A percentile compares a stretch with the other conserved stretches of the same genome.
These are phyloP conservation scores for Macrosiphum euphorbiae DNA, from an alignment of 2,888 invertebrate species.

Conservation along the genomic window DNA sequence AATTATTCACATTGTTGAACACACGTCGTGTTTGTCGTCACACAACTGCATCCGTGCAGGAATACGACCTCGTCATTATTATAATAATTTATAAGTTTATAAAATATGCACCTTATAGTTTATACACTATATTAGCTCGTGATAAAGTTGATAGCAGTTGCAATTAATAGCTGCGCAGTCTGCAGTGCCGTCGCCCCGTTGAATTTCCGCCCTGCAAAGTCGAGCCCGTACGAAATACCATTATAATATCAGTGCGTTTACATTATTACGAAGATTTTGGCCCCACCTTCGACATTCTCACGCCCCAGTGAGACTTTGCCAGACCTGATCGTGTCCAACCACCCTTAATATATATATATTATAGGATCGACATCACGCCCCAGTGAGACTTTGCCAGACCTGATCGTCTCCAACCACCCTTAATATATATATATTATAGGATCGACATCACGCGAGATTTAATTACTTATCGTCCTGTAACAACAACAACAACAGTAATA, in stretches of 20 bases:
- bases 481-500: not conserved
- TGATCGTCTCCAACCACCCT: not conserved
- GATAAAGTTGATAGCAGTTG: not conserved
- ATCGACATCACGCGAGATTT: constrained; percentile 14
- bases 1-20: constrained; percentile 28
- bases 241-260: not conserved
- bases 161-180: not conserved
- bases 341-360: not conserved
- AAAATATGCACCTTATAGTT: not conserved
- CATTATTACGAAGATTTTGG: too few relatives aligned
- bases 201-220: not conserved
- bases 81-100: not conserved
- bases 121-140: not conserved
- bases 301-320: not conserved
- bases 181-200: not conserved
- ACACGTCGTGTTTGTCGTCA: not conserved
- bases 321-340: not conserved
- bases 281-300: not conserved
- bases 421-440: not conserved
- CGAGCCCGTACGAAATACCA: not conserved
- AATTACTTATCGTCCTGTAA: not conserved
- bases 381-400: not conserved
- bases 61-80: constrained; percentile 7
- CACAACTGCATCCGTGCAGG: not conserved
- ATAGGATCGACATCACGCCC: not conserved